phyloP scores from a whole-genome alignment of 2,797 vertebrate species.

The Galago senegalensis region DNA sequence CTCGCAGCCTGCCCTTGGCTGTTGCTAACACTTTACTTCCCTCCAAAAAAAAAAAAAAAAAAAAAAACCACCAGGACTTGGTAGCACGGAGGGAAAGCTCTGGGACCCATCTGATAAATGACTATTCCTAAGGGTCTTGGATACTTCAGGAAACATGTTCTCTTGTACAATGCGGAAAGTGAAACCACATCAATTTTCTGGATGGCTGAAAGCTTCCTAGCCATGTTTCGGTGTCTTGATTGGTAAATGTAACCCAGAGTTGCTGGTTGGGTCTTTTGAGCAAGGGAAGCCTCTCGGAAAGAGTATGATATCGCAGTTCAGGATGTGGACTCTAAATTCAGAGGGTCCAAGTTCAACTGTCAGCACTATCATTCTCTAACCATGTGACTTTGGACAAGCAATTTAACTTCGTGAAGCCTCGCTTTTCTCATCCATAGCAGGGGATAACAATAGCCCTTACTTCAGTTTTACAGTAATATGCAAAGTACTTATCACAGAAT shows the following conservation, averaged over 20 bases:
- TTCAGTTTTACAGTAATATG: background rate
- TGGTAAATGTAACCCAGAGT: background rate
- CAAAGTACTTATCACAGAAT: background rate
- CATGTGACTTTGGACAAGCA: accelerated
- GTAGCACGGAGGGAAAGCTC: background rate
- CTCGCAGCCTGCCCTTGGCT: slow-evolving; percentile 1
- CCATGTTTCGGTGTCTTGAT: background rate
- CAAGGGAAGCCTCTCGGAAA: background rate
- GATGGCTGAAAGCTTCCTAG: background rate
- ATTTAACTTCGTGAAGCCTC: background rate
- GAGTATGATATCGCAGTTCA: background rate
- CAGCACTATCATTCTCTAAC: background rate
- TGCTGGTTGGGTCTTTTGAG: background rate
- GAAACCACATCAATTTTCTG: background rate
- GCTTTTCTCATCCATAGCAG: background rate
- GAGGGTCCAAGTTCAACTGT: background rate
- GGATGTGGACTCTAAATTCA: background rate
- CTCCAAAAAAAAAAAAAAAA: slow-evolving; percentile 15
- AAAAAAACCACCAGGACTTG: background rate
- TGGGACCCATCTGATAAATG: background rate
- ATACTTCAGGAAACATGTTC: background rate
- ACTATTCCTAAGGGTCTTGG: background rate
- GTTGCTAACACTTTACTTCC: slow-evolving; percentile 23
- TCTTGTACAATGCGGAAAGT: background rate
- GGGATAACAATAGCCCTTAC: background rate